Evolutionary conservation across 2,888 invertebrate genomes (phyloP), one percentile per base, ranked within the genome.

Genomic region (Dione juno): DNA sequence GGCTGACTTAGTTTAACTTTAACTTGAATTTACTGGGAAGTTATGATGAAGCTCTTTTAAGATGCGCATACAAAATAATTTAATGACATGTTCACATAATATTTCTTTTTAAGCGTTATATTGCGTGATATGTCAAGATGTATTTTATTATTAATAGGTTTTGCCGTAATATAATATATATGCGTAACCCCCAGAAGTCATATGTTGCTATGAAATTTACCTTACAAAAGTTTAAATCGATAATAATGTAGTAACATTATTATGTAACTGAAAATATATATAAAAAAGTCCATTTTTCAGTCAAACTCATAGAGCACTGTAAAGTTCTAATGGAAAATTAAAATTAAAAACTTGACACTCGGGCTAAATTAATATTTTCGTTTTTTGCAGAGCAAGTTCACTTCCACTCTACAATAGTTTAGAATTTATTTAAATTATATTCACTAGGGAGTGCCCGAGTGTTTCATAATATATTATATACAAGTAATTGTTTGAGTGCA

Each of bases 261-360:
- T n/a, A n/a, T n/a, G n/a, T n/a, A n/a, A n/a, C 5, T 28, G 2
- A 19, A 19, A 50, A 19, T 19, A 50, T 50, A 50, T 50, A 16
- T 5, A 50, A 19, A 50, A 16, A 11, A 19, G 10, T 19, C 16
- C 1, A 11, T 11, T 50, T 19, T 50, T 50, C 16, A 16, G 11
- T 37, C 8, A 37, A 37, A 10, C 37, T 37, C 16, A 57, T 57
- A 57, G 37, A 57, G 37, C 11, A 37, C n/a, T 57, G 16, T 19
- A 59, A 58, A 59, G 19, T 41, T 59, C 21, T 59, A 41, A 41
- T 21, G 9, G 19, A 59, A 59, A 59, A 41, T 10, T 41, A 21
- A 21, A 40, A 53, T 53, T 13, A 53, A 53, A 16, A 50, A 50
- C 50, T 50, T 28, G 28, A 28, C 14, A 53, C 53, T 53, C 5